Conservation (phyloP, 2,888 invertebrate genomes). For the Pheosia gnoma region DNA sequence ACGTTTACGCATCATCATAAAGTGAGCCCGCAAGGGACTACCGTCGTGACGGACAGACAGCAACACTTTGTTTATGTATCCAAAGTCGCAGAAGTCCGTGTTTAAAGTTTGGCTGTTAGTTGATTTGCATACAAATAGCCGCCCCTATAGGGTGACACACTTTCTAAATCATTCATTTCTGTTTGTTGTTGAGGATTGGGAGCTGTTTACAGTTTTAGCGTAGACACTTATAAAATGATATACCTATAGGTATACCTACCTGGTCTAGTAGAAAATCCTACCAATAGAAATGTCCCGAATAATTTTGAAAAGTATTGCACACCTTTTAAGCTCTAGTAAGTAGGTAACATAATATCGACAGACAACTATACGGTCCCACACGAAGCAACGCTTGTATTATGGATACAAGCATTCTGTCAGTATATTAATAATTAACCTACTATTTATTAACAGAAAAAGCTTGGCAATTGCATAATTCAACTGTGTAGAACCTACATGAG, state of each 20-base stretch:
- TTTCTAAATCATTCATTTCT: conserved; percentile 66
- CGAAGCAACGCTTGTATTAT: not conserved
- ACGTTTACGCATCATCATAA: no score
- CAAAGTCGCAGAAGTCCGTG: conserved; percentile 32
- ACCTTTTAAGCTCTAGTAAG: no score
- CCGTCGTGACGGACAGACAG: conserved; percentile 42
- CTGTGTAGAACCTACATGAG: not conserved
- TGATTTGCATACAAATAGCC: conserved; percentile 75
- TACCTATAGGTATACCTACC: no score
- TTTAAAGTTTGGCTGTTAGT: conserved; percentile 48
- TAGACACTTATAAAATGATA: no score
- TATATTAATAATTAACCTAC: no score
- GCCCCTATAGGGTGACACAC: conserved; percentile 58
- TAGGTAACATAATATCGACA: no score
- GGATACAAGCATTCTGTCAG: no score
- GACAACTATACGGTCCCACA: no score
- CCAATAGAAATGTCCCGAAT: no score
- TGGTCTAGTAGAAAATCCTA: no score
- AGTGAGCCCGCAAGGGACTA: conserved; percentile 40
- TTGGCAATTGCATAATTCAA: not conserved
- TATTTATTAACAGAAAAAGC: not conserved
- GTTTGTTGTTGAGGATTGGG: conserved; percentile 30
- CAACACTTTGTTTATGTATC: conserved; percentile 47
- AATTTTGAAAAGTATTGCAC: no score
- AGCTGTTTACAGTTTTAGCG: conserved; percentile 24